Percentiles rank a stretch among this genome's conserved stretches.
Conservation (phyloP, 2,888 invertebrate species). For the Philereme transversata region DNA sequence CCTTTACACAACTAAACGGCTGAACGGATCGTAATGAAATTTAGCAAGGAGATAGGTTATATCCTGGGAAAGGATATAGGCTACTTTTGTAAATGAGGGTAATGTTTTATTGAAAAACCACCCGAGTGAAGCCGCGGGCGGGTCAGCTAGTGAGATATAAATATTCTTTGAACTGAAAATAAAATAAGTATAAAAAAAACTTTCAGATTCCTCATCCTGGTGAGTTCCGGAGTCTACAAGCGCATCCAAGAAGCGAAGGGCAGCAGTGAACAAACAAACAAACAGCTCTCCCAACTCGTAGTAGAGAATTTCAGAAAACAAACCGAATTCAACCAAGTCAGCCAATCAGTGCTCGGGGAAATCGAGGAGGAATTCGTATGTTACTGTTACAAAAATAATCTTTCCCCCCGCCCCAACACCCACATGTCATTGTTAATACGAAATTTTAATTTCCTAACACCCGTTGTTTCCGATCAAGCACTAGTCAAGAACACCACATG, state of each 20-base stretch:
- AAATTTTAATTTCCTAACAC: slow-evolving; percentile 92
- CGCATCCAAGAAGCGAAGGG: slow-evolving; percentile 90
- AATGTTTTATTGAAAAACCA: too few relatives aligned
- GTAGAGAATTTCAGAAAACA: slow-evolving; percentile 93
- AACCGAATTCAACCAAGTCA: slow-evolving; percentile 90
- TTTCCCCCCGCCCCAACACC: slow-evolving; percentile 86
- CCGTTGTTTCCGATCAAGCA: slow-evolving; percentile 60
- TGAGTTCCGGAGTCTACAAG: slow-evolving; percentile 94
- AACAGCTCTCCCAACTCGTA: slow-evolving; percentile 90
- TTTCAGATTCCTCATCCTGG: slow-evolving; percentile 90
- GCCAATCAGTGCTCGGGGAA: slow-evolving; percentile 93
- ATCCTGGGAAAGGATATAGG: too few relatives aligned
- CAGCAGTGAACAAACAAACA: slow-evolving; percentile 90
- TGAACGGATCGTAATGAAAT: too few relatives aligned
- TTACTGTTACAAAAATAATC: slow-evolving; percentile 85
- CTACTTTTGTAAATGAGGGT: too few relatives aligned
- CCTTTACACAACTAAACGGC: too few relatives aligned
- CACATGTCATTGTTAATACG: slow-evolving; percentile 94
- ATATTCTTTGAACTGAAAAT: too few relatives aligned
- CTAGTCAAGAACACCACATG: slow-evolving; percentile 75
- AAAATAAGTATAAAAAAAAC: too few relatives aligned
- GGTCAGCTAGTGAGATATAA: too few relatives aligned
- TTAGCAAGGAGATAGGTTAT: too few relatives aligned
- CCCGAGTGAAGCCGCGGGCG: too few relatives aligned
- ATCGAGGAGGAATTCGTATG: slow-evolving; percentile 93